Evolutionary conservation across 1,140 invertebrate species (phyloP), one percentile per base, ranked within the genome.

Genomic region (Caerostris darwini): DNA sequence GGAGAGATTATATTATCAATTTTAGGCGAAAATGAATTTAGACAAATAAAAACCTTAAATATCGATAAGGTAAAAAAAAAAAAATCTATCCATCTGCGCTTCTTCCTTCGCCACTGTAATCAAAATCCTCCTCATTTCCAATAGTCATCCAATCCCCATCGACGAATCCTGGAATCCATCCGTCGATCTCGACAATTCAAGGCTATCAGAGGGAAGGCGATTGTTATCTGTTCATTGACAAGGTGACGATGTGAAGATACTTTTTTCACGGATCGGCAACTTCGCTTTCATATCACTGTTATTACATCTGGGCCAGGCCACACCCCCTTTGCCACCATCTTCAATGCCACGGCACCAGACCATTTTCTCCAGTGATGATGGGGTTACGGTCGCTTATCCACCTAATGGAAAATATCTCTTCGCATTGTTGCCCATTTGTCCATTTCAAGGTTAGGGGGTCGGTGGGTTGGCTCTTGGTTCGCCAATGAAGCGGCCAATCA

Each of bases 141-240:
- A 77, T 77, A 53, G 34, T 34, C 34, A 50, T 77, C 71, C 71
- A 77, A 77, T 77, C 71, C 12, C 12, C 12, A 14, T 64, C 61
- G 61, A 5, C 10, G 61, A 64, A 14, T 53, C 71, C 14, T 53
- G 5, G 10, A 53, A 77, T 14, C 10, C 12, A 77, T 19, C 50
- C 3, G 71, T 77, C 50, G 50, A 77, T 77, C 8, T 53, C 69
- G 34, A 10, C 71, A 53, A 50, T 50, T 50, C 34, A 77, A 77
- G 12, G 50, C 71, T 67, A 67, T 67, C 61, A 67, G 61, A 14
- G 17, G 5, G 61, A n/a, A n/a, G 61, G 53, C 17, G 83, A 93
- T 87, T 69, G 83, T 93, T 87, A 93, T 93, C 92, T 87, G 82
- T 87, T 77, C 92, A 93, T 93, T 87, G 92, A 93, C 92, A 93